Evolutionary conservation across 2,888 invertebrate genomes (phyloP).

Genomic region (Acleris holmiana): DNA sequence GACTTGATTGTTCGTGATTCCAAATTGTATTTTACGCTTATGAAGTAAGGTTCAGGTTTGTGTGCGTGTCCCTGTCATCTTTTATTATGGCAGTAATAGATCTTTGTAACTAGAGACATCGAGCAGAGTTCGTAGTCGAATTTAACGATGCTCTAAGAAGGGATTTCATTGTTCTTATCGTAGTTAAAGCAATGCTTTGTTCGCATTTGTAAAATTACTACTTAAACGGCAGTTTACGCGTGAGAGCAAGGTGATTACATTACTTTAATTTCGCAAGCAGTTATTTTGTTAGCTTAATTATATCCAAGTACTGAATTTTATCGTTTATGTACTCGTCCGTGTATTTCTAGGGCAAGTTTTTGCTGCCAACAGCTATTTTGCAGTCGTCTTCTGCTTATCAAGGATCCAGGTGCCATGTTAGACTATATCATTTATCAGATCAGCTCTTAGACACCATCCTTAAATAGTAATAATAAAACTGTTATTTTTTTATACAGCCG

Average conservation of each 20-base stretch:
- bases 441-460: too few species aligned
- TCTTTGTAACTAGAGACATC: slow-evolving; percentile 31
- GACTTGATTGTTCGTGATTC: too few species aligned
- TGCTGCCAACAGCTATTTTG: too few species aligned
- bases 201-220: slow-evolving; percentile 32
- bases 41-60: slow-evolving; percentile 17
- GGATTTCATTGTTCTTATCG: slow-evolving; percentile 29
- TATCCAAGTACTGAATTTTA: background rate
- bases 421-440: too few species aligned
- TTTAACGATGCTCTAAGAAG: slow-evolving; percentile 35
- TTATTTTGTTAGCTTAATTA: slow-evolving; percentile 12
- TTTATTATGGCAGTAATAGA: slow-evolving; percentile 35
- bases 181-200: slow-evolving; percentile 27
- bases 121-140: slow-evolving; percentile 27
- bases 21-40: too few species aligned
- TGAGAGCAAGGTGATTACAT: slow-evolving; percentile 33
- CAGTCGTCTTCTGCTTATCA: too few species aligned
- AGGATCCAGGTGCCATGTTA: too few species aligned
- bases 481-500: too few species aligned
- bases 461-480: too few species aligned
- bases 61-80: slow-evolving; percentile 12
- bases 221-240: slow-evolving; percentile 32
- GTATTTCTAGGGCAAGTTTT: too few species aligned
- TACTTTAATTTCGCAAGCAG: slow-evolving; percentile 29
- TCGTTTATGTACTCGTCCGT: too few species aligned